These are phyloP conservation scores for Willowsia nigromaculata DNA, from an alignment of 2,888 invertebrate genomes.

Conservation along the genomic window DNA sequence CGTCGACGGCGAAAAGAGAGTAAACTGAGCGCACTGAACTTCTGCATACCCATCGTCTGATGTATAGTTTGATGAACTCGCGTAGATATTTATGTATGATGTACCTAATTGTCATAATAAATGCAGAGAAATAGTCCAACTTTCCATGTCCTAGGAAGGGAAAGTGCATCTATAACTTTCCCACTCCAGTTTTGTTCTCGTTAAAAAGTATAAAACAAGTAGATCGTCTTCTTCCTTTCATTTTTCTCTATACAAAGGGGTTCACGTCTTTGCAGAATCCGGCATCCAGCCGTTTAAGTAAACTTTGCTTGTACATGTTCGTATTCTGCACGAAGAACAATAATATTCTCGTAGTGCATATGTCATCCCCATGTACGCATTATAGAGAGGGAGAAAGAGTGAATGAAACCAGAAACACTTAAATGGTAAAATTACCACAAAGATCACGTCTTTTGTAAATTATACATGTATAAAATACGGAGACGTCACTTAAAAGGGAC, in stretches of 20 bases:
- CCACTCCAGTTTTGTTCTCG: constrained; percentile 14
- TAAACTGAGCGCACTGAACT: neutral
- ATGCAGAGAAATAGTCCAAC: neutral
- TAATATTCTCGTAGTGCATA: constrained; percentile 37
- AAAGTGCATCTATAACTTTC: constrained; percentile 38
- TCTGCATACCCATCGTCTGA: neutral
- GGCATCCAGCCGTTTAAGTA: constrained; percentile 5
- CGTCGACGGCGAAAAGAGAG: neutral
- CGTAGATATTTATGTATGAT: neutral
- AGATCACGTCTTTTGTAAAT: constrained; percentile 63
- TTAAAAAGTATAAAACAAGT: constrained; percentile 13
- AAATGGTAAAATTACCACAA: constrained; percentile 65
- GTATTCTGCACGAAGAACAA: neutral
- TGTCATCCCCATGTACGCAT: constrained; percentile 42
- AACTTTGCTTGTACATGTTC: neutral
- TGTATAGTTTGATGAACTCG: constrained; percentile 20
- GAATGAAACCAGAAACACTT: constrained; percentile 65
- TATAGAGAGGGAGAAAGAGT: constrained; percentile 41
- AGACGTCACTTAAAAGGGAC: constrained; percentile 53
- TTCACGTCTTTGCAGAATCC: neutral
- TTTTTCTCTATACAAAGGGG: constrained; percentile 1
- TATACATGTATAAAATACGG: constrained; percentile 56
- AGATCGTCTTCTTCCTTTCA: neutral
- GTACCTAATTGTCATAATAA: constrained; percentile 49
- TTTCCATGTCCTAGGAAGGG: neutral